Percentiles rank a stretch among this genome's conserved stretches.
Conservation (phyloP, 53 echinoderm and acorn worm species). For the Glandiceps talaboti region DNA sequence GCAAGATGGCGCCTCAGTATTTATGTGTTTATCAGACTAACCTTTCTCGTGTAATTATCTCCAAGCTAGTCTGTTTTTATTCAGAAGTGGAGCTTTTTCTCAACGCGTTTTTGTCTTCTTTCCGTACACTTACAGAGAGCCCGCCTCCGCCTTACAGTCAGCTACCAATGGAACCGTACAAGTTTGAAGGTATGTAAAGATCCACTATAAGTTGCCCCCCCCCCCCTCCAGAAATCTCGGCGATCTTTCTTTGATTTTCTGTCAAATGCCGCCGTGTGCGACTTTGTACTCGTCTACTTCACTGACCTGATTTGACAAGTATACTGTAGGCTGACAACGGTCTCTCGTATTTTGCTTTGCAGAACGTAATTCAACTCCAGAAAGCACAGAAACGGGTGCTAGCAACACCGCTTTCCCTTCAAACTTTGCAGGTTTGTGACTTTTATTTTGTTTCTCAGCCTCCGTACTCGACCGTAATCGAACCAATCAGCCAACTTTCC, state of each 20-base stretch:
- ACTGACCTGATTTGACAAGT: neutral
- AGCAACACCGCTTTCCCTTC: neutral
- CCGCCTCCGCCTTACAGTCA: constrained; percentile 98
- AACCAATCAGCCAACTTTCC: neutral
- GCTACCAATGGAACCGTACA: constrained; percentile 77
- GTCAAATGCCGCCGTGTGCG: neutral
- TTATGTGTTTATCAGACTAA: constrained; percentile 67
- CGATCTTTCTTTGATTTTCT: neutral
- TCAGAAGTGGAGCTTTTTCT: constrained; percentile 30
- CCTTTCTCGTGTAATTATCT: constrained; percentile 77
- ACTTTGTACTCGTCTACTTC: neutral
- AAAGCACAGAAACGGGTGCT: neutral
- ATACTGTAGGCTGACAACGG: neutral
- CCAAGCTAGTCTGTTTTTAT: constrained; percentile 37
- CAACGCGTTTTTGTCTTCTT: constrained; percentile 18
- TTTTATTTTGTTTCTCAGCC: neutral
- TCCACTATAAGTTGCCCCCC: neutral
- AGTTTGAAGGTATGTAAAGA: constrained; percentile 53
- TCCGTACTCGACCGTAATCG: neutral
- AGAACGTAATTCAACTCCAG: neutral
- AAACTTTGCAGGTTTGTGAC: neutral
- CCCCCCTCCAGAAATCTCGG: neutral
- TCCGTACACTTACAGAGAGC: constrained; percentile 47
- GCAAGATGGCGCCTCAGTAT: constrained; percentile 78
- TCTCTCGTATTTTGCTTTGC: neutral